Conservation (phyloP, 2,797 vertebrate genomes). For the Pantherophis alleghaniensis region DNA sequence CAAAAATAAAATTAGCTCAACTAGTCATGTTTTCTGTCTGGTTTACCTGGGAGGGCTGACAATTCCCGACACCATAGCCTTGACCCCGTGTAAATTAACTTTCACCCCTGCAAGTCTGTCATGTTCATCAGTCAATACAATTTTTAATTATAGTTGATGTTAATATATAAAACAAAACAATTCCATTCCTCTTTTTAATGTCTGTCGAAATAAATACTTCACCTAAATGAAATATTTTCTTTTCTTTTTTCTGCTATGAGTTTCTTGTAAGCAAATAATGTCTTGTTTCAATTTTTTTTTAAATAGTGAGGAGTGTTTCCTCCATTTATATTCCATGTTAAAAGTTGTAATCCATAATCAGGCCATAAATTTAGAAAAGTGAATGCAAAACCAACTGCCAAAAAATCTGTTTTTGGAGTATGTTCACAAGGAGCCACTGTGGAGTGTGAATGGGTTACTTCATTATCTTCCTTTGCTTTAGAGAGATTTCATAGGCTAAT, state of each 20-base stretch:
- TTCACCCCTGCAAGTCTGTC: background rate
- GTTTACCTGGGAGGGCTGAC: background rate
- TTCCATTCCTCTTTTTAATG: background rate
- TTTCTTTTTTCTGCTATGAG: background rate
- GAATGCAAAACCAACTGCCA: background rate
- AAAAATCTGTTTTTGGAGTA: background rate
- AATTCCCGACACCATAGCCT: background rate
- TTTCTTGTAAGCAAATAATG: background rate
- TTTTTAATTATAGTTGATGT: background rate
- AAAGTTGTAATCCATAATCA: background rate
- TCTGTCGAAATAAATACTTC: background rate
- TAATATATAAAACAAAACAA: background rate
- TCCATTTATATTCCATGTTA: background rate
- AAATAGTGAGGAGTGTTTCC: background rate
- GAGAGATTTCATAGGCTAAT: background rate
- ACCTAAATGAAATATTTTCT: background rate
- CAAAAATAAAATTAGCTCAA: background rate
- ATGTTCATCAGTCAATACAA: background rate
- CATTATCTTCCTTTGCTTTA: background rate
- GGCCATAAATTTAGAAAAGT: background rate
- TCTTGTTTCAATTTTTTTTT: background rate
- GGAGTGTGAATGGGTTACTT: background rate
- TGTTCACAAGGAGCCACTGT: background rate
- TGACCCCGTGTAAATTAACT: background rate
- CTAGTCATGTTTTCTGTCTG: background rate